Evolutionary conservation across 2,888 invertebrate genomes (phyloP).

Genomic region (Apamea anceps): DNA sequence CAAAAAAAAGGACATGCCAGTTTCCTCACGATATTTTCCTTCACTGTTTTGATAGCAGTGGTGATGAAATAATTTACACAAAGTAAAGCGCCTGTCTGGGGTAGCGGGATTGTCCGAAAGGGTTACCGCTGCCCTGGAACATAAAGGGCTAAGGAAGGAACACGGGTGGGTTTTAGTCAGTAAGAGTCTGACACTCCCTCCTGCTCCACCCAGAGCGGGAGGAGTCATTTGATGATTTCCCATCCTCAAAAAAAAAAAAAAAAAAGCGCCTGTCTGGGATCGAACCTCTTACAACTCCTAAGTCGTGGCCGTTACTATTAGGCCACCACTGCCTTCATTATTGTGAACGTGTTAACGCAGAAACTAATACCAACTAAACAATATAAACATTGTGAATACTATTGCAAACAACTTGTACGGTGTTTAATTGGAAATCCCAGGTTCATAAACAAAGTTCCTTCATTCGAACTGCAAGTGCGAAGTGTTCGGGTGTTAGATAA

Average conservation of each 20-base stretch:
- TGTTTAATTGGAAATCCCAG: slow-evolving; percentile 72
- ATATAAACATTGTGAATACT: slow-evolving; percentile 67
- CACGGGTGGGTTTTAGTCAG: too few relatives aligned
- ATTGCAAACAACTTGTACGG: slow-evolving; percentile 64
- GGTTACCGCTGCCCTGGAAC: too few relatives aligned
- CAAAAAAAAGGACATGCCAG: neutral
- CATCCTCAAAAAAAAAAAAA: too few relatives aligned
- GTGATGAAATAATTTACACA: neutral
- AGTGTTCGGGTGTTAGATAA: slow-evolving; percentile 45
- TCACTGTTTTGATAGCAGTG: neutral
- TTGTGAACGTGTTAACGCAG: slow-evolving; percentile 4
- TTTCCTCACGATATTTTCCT: neutral
- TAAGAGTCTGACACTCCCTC: too few relatives aligned
- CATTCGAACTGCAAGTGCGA: slow-evolving; percentile 66
- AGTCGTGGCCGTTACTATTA: too few relatives aligned
- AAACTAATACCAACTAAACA: slow-evolving; percentile 59
- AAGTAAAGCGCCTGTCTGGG: neutral
- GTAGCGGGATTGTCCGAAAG: too few relatives aligned
- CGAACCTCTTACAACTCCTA: neutral
- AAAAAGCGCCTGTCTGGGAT: too few relatives aligned
- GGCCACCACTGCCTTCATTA: neutral
- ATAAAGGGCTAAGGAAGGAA: too few relatives aligned
- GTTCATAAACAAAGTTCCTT: slow-evolving; percentile 70
- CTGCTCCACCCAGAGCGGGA: too few relatives aligned
- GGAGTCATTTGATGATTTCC: too few relatives aligned